Evolutionary conservation across 2,797 vertebrate species (phyloP), one percentile per base, ranked within the genome.

Genomic region (Pseudochirops corinnae): DNA sequence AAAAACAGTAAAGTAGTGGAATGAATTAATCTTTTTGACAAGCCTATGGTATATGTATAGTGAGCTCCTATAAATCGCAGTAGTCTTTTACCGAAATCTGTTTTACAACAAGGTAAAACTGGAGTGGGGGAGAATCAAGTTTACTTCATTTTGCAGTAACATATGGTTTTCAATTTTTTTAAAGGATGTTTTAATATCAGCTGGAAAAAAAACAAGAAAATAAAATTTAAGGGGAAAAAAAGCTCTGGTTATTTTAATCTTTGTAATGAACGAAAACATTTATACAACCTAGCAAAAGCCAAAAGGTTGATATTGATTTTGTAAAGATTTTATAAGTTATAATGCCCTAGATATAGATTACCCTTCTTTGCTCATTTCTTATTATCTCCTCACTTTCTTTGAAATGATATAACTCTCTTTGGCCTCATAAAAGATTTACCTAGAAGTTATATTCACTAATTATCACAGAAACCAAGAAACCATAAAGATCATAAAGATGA

Each of bases 271-370:
- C 92, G 58, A 28, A 93, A 74, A 87, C 46, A 87, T 87, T 9
- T 50, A 46, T 26, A 87, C 21, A 46, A 91, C 53, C 39, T 21
- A 57, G 90, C 55, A 52, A 82, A 96, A 53, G 55, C 28, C 57
- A 58, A 55, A 3, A 39, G 93, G 46, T 28, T 50, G 3, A 4
- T 13, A 92, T 60, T 21, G 91, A 95, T 91, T 93, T 91, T 33
- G 62, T 60, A 96, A 94, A 53, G 91, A 91, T 57, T 67, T 60
- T 91, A 90, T n/a, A 3, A 60, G 62, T 94, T 94, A 90, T 74
- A 94, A 55, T 60, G 31, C 33, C 56, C 94, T 94, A 90, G 62
- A 56, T 82, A 29, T 53, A 67, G 56, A 92, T 92, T 52, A 24
- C 52, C 50, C 91, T 95, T 92, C 60, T 91, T 56, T 26, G 67